These are phyloP conservation scores for Stegodyphus dumicola DNA, from an alignment of 1,140 invertebrate genomes.

Conservation along the genomic window DNA sequence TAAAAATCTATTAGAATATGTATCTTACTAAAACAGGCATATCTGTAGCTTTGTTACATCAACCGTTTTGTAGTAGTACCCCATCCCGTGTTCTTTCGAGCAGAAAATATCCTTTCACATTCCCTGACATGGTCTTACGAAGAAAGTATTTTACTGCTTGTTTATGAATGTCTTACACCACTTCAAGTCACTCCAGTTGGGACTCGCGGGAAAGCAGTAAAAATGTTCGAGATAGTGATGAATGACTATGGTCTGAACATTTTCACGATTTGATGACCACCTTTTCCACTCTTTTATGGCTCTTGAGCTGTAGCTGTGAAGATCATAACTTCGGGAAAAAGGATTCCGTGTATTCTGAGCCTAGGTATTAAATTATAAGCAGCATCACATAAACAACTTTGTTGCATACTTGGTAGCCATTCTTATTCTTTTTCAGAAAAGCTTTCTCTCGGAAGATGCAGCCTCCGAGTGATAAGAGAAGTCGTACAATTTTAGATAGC, in stretches of 20 bases:
- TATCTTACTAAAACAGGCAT: no score
- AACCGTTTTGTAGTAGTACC: no score
- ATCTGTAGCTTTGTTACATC: no score
- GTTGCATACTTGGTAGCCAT: slow-evolving; percentile 9
- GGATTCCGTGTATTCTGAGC: slow-evolving; percentile 14
- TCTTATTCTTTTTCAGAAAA: not conserved
- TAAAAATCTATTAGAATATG: no score
- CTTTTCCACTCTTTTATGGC: slow-evolving; percentile 18
- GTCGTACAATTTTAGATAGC: no score
- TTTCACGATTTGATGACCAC: slow-evolving; percentile 29
- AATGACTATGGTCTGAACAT: slow-evolving; percentile 21
- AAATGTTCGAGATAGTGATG: not conserved
- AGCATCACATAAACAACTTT: slow-evolving; percentile 30
- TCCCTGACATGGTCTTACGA: slow-evolving; percentile 6
- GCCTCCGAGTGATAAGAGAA: no score
- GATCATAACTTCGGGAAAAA: slow-evolving; percentile 28
- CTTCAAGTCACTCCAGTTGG: not conserved
- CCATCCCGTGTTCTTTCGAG: no score
- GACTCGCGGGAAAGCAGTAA: slow-evolving; percentile 3
- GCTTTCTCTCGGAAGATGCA: no score
- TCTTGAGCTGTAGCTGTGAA: slow-evolving; percentile 24
- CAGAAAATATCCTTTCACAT: not conserved
- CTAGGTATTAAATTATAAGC: slow-evolving; percentile 24
- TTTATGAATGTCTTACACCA: slow-evolving; percentile 27
- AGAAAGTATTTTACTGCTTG: slow-evolving; percentile 36